A percentile compares a stretch with the other conserved stretches of the same genome.
These are phyloP conservation scores for Pseudococcus jackbeardsleyi DNA, from an alignment of 2,888 invertebrate species.

Conservation along the genomic window DNA sequence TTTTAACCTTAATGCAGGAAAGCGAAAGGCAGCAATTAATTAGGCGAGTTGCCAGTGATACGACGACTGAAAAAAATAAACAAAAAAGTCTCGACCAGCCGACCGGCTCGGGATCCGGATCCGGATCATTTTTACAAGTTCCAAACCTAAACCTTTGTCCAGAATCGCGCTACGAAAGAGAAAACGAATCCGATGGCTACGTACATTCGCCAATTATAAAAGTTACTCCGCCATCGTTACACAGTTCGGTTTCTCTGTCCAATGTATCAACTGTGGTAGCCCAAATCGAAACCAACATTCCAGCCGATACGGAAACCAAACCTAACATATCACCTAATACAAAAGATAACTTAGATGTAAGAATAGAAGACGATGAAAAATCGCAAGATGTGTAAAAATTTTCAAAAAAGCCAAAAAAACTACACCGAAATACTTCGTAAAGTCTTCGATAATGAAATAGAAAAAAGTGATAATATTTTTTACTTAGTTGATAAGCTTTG, in stretches of 20 bases:
- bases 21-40: conserved; percentile 60
- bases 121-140: conserved; percentile 55
- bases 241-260: conserved; percentile 54
- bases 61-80: conserved; percentile 54
- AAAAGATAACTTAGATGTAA: conserved; percentile 64
- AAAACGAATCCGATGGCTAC: background rate
- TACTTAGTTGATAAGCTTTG: conserved; percentile 44
- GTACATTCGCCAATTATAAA: conserved; percentile 37
- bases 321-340: conserved; percentile 58
- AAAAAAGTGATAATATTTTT: conserved; percentile 52
- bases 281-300: conserved; percentile 65
- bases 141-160: conserved; percentile 53
- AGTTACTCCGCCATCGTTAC: conserved; percentile 59
- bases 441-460: conserved; percentile 45
- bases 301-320: conserved; percentile 36
- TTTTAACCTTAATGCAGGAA: conserved; percentile 23
- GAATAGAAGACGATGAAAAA: conserved; percentile 34
- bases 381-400: background rate
- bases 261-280: conserved; percentile 64
- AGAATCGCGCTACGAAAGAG: conserved; percentile 51
- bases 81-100: conserved; percentile 14
- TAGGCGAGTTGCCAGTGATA: conserved; percentile 59
- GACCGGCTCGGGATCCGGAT: background rate
- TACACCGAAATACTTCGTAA: background rate
- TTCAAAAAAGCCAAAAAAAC: background rate